A percentile compares a stretch with the other conserved stretches of the same genome.
Evolutionary conservation across 2,888 invertebrate genomes (phyloP).

Genomic region (Pimpla rufipes): DNA sequence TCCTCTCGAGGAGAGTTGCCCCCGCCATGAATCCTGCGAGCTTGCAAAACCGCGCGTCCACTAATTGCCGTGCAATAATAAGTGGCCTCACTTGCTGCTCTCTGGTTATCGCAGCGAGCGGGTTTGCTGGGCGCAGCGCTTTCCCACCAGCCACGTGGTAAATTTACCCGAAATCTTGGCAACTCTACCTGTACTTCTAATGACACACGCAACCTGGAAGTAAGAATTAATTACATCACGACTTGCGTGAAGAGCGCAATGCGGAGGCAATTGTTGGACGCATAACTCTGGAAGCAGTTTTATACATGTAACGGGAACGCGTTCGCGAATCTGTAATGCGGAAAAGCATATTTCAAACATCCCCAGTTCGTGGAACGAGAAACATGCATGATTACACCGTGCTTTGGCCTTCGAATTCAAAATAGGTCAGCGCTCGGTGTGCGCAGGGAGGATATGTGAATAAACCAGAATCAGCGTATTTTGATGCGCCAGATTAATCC

Average conservation of each 20-base stretch:
- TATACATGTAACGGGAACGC: too few relatives aligned
- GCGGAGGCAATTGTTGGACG: not conserved
- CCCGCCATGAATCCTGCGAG: constrained; percentile 52
- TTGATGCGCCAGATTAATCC: constrained; percentile 12
- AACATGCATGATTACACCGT: not conserved
- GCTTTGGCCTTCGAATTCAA: not conserved
- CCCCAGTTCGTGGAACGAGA: not conserved
- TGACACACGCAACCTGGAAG: not conserved
- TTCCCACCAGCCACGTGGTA: constrained; percentile 18
- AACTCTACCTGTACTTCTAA: constrained; percentile 18
- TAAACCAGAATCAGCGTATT: constrained; percentile 8
- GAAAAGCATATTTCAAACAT: too few relatives aligned
- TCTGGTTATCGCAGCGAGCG: not conserved
- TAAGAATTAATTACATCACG: not conserved
- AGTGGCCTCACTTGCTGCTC: constrained; percentile 42
- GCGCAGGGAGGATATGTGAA: constrained; percentile 2
- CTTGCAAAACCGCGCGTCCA: constrained; percentile 54
- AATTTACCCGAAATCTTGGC: constrained; percentile 46
- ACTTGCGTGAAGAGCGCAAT: not conserved
- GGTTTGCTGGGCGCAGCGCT: constrained; percentile 1
- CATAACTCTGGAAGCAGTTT: not conserved
- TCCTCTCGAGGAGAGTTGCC: not conserved
- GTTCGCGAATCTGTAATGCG: too few relatives aligned
- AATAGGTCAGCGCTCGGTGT: constrained; percentile 9
- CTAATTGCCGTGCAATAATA: constrained; percentile 64